Conservation (phyloP, 2,113 vertebrate species). For the Melanostigma gelatinosum region DNA sequence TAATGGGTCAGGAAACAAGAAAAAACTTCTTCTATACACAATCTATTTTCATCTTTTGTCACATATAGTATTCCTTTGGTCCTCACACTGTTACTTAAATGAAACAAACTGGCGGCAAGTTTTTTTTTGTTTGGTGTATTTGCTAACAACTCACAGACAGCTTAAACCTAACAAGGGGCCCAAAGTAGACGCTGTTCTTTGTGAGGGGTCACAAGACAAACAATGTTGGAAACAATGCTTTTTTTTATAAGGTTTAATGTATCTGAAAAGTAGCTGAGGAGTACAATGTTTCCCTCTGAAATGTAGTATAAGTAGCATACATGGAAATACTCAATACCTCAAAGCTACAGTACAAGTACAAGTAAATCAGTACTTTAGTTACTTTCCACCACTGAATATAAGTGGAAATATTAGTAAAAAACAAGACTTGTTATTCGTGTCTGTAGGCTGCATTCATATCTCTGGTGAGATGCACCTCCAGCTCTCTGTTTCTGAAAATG, state of each 20-base stretch:
- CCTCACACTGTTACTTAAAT: not conserved
- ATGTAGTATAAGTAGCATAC: not conserved
- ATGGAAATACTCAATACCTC: not conserved
- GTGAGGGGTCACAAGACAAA: not conserved
- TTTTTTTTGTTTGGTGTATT: not conserved
- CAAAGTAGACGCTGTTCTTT: not conserved
- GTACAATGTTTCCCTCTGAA: not conserved
- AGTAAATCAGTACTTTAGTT: not conserved
- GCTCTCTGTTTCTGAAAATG: slow-evolving; percentile 48
- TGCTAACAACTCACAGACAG: too few species aligned
- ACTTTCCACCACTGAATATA: not conserved
- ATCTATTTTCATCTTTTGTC: not conserved
- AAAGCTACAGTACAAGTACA: not conserved
- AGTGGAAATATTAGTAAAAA: not conserved
- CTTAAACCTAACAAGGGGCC: too few species aligned
- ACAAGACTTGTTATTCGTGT: not conserved
- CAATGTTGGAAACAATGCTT: not conserved
- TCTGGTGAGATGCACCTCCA: slow-evolving; percentile 3
- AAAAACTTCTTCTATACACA: not conserved
- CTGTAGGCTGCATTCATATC: not conserved
- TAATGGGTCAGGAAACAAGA: not conserved
- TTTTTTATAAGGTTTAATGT: not conserved
- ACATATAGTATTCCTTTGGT: not conserved
- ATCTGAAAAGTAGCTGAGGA: not conserved
- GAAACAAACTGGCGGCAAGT: too few species aligned